These are phyloP conservation scores for Lepus europaeus DNA, from an alignment of 2,113 vertebrate genomes.

Conservation along the genomic window DNA sequence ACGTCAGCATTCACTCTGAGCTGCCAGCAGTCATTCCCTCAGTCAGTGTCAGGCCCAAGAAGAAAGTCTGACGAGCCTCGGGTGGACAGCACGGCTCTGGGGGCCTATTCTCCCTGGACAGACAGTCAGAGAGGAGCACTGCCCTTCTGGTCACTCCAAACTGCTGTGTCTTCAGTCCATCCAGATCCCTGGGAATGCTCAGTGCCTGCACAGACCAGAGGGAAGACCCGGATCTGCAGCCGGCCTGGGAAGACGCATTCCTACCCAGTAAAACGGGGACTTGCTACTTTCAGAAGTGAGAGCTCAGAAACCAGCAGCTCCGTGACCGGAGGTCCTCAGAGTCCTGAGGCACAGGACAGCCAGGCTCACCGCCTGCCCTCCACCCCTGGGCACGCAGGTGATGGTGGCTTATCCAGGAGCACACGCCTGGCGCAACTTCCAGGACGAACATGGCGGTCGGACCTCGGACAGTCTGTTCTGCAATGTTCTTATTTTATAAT, in stretches of 20 bases:
- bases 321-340: not conserved
- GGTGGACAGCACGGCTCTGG: not conserved
- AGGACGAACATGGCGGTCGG: not conserved
- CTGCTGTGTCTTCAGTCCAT: not conserved
- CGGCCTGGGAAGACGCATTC: not conserved
- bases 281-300: not conserved
- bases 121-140: slow-evolving; percentile 14
- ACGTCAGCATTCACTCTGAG: not conserved
- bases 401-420: not conserved
- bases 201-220: not conserved
- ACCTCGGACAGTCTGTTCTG: not conserved
- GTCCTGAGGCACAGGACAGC: not conserved
- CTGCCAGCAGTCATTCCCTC: not conserved
- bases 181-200: not conserved
- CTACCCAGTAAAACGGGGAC: not conserved
- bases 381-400: not conserved
- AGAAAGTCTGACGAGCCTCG: not conserved
- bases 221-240: not conserved
- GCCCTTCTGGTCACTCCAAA: too few species aligned
- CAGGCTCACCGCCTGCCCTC: too few species aligned
- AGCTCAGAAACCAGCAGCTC: not conserved
- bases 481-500: not conserved
- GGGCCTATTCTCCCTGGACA: slow-evolving; percentile 28
- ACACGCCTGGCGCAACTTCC: not conserved
- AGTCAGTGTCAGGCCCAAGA: slow-evolving; percentile 28